phyloP scores from a whole-genome alignment of 1,140 invertebrate genomes.

The Bombus ignitus region DNA sequence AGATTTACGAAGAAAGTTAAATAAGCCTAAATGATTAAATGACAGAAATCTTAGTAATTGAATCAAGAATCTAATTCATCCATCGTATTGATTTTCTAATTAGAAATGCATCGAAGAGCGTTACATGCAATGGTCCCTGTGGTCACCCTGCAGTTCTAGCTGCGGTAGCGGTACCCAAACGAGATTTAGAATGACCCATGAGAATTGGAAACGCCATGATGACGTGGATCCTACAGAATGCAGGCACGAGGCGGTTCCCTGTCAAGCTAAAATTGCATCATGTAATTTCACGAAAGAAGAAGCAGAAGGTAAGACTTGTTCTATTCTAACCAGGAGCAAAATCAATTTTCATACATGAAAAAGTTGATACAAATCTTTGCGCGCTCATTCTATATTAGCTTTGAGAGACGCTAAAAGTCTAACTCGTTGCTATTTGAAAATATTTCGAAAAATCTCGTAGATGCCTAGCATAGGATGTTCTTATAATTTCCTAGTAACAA shows the following conservation, averaged over 20 bases:
- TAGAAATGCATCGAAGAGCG: constrained; percentile 74
- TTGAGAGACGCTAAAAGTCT: too few relatives aligned
- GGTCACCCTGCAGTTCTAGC: constrained; percentile 87
- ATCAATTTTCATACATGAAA: background rate
- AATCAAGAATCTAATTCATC: background rate
- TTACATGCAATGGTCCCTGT: constrained; percentile 86
- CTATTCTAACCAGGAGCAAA: too few relatives aligned
- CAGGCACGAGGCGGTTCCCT: constrained; percentile 76
- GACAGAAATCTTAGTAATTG: background rate
- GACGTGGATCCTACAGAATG: constrained; percentile 74
- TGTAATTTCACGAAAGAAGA: constrained; percentile 83
- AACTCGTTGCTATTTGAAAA: too few relatives aligned
- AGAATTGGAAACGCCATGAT: constrained; percentile 75
- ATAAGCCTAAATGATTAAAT: background rate
- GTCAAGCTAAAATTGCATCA: constrained; percentile 78
- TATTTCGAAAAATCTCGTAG: too few relatives aligned
- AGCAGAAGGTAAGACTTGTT: constrained; percentile 74
- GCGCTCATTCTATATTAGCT: background rate
- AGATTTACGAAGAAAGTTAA: too few relatives aligned
- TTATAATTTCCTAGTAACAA: too few relatives aligned
- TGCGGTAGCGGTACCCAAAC: constrained; percentile 86
- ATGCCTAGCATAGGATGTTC: too few relatives aligned
- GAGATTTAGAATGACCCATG: constrained; percentile 82
- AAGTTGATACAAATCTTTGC: background rate
- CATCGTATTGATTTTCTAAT: background rate